A percentile compares a stretch with the other conserved stretches of the same genome.
Conservation (phyloP, 2,113 vertebrate genomes). For the Elachura formosa region DNA sequence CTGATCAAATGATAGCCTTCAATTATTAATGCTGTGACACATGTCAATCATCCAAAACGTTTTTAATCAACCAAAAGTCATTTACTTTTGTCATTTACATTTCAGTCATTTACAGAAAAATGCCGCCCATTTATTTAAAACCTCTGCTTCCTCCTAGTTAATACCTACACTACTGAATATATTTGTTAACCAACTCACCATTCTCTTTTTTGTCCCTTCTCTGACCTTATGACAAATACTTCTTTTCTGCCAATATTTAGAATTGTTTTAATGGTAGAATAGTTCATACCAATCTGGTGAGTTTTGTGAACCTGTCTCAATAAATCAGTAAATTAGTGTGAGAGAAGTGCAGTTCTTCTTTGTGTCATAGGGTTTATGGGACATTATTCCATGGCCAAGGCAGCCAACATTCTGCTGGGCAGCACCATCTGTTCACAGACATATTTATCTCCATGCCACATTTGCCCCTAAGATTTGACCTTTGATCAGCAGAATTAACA, state of each 20-base stretch:
- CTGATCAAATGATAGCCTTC: background rate
- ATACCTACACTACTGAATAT: background rate
- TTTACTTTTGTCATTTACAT: no score
- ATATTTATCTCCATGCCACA: conserved; percentile 28
- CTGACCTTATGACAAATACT: background rate
- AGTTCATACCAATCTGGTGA: background rate
- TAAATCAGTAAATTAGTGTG: background rate
- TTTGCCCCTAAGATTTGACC: conserved; percentile 27
- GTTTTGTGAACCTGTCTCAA: background rate
- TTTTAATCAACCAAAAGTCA: background rate
- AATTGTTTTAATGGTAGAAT: background rate
- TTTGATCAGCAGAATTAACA: conserved; percentile 16
- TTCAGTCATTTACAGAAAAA: background rate
- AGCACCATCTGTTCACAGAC: conserved; percentile 31
- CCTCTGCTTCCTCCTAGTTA: background rate
- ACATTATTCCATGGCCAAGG: conserved; percentile 9
- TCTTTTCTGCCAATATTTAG: background rate
- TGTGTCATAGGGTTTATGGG: background rate
- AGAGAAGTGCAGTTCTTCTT: background rate
- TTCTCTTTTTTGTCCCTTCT: background rate
- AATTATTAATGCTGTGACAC: background rate
- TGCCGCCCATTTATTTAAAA: background rate
- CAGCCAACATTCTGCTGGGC: conserved; percentile 13
- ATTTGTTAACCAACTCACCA: background rate
- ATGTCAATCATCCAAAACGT: background rate